phyloP scores from a whole-genome alignment of 2,888 invertebrate genomes.

The Xanthorhoe spadicearia region DNA sequence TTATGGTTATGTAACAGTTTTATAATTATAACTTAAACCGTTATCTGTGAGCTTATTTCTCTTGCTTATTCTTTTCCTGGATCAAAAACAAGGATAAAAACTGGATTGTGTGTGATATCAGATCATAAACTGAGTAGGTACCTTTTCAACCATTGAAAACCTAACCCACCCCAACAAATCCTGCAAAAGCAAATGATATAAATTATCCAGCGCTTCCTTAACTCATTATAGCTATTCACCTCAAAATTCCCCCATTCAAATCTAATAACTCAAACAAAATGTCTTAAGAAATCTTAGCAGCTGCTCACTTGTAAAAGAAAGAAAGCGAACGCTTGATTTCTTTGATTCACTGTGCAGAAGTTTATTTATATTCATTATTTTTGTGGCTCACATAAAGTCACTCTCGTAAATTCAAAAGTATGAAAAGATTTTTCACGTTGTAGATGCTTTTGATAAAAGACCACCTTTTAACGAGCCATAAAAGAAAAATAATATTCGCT shows the following conservation, averaged over 20 bases:
- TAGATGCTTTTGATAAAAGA: background rate
- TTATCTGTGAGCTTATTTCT: too few species aligned
- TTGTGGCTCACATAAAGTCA: conserved; percentile 1
- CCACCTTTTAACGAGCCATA: background rate
- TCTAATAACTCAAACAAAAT: conserved; percentile 22
- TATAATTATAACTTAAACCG: too few species aligned
- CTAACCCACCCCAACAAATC: background rate
- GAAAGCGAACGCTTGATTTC: conserved; percentile 23
- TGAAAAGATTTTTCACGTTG: background rate
- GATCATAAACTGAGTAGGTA: too few species aligned
- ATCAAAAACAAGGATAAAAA: too few species aligned
- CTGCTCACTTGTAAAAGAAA: conserved; percentile 17
- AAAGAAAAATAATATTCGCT: background rate
- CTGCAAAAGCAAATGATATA: conserved; percentile 5
- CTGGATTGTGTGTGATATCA: too few species aligned
- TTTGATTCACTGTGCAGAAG: conserved; percentile 18
- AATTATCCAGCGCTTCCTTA: conserved; percentile 11
- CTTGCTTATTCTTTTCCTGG: too few species aligned
- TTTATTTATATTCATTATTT: conserved; percentile 21
- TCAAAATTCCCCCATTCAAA: conserved; percentile 16
- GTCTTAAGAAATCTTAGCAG: conserved; percentile 17
- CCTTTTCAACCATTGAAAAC: background rate
- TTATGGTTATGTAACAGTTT: too few species aligned
- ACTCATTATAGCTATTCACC: conserved; percentile 16
- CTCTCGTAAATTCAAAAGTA: background rate